Evolutionary conservation across 1,140 invertebrate species (phyloP).

Genomic region (Kradibia gibbosae): DNA sequence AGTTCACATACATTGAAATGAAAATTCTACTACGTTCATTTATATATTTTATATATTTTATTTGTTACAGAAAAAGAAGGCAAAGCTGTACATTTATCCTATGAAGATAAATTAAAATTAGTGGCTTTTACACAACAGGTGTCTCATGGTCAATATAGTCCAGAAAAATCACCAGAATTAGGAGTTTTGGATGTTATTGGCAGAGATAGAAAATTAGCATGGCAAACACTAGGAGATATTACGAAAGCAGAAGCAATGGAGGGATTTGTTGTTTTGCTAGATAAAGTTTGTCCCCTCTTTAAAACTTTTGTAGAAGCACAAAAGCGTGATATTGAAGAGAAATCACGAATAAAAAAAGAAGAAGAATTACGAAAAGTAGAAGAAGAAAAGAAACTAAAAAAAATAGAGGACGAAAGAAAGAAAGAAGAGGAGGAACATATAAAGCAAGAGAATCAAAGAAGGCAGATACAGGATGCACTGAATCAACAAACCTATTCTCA

Average conservation of each 20-base stretch:
- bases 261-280: conserved; percentile 91
- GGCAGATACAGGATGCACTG: conserved; percentile 94
- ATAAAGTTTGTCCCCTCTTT: conserved; percentile 90
- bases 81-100: conserved; percentile 94
- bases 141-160: conserved; percentile 85
- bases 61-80: conserved; percentile 91
- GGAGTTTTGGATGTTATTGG: conserved; percentile 97
- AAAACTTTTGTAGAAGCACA: conserved; percentile 93
- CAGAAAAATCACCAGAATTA: conserved; percentile 84
- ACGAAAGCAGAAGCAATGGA: conserved; percentile 89
- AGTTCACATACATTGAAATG: no score
- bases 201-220: conserved; percentile 91
- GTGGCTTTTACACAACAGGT: conserved; percentile 95
- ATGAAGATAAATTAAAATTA: conserved; percentile 92
- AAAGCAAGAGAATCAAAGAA: conserved; percentile 77
- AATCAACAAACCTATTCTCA: conserved; percentile 97
- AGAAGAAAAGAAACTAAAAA: conserved; percentile 73
- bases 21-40: no score
- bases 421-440: conserved; percentile 75
- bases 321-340: conserved; percentile 87
- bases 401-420: conserved; percentile 78
- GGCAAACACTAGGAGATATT: conserved; percentile 92
- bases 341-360: conserved; percentile 74
- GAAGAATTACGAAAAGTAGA: conserved; percentile 72
- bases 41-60: conserved; percentile 28